Evolutionary conservation across 2,888 invertebrate species (phyloP), one percentile per base, ranked within the genome.

Genomic region (Ichneumoninae sp.): DNA sequence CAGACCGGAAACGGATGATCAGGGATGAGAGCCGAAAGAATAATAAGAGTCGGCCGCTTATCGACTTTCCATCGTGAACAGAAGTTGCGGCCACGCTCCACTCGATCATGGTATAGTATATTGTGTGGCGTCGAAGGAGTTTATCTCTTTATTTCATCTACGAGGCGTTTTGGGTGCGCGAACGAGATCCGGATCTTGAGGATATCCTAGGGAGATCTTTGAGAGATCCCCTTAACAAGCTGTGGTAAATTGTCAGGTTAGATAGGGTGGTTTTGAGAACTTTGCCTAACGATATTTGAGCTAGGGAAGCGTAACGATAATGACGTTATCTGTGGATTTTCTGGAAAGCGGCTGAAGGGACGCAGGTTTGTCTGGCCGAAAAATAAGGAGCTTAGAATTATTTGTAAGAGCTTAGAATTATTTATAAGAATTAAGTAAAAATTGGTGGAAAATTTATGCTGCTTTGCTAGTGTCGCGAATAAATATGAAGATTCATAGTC

Each of bases 21-120:
- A 57, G 78, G 71, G 84, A 84, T 84, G 78, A 75, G 82, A 70
- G 57, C 68, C 71, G 77, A 70, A 47, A 70, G 69, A 72, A 44
- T 36, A 62, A 52, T 66, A 69, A 68, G 66, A 66, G 79, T 7
- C 71, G 52, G 22, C 47, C 60, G 84, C 79, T 84, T 84, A 84
- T 84, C 84, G 84, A 84, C 81, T 81, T 84, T 84, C 78, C 65
- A 84, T 84, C 84, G 82, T 54, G 78, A 84, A 84, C 62, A 84
- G 78, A 81, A 84, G 82, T 82, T 71, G 52, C 76, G 72, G 78
- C 76, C 76, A 65, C 72, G 80, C 82, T 84, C 81, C 82, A 71
- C 82, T 82, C 84, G 74, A 84, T 84, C 84, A 62, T 81, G 50
- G 75, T 79, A 82, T 75, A 22, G 81, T 44, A 44, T 47, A 40